Evolutionary conservation across 2,797 vertebrate species (phyloP).

Genomic region (Gymnopithys bicolor): DNA sequence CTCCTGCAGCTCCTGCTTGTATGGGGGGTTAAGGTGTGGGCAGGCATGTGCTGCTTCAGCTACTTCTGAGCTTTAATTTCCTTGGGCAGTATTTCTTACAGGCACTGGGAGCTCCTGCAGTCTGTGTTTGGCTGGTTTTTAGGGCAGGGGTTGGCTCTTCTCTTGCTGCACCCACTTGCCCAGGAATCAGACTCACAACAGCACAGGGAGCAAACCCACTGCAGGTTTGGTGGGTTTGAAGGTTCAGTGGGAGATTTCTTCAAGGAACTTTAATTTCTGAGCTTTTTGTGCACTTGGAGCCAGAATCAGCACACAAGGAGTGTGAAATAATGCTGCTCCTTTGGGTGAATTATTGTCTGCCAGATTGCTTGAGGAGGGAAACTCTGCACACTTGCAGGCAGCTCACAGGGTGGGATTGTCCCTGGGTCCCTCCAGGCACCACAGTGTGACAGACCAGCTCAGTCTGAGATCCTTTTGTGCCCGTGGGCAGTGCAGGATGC

Average conservation of each 20-base stretch:
- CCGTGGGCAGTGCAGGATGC: neutral
- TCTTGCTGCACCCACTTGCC: slow-evolving; percentile 5
- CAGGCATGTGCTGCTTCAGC: slow-evolving; percentile 54
- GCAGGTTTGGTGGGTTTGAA: neutral
- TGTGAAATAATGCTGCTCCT: neutral
- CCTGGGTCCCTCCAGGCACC: neutral
- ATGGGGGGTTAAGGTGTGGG: neutral
- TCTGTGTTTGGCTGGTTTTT: neutral
- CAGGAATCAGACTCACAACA: neutral
- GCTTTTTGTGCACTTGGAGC: neutral
- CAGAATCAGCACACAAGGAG: neutral
- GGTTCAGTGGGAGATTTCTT: neutral
- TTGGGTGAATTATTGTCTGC: neutral
- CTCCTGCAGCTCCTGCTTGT: neutral
- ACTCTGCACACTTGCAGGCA: neutral
- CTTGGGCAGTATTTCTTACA: neutral
- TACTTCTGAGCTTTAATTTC: slow-evolving; percentile 15
- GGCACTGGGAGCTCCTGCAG: slow-evolving; percentile 20
- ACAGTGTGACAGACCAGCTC: neutral
- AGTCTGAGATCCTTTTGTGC: neutral
- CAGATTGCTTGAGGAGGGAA: neutral
- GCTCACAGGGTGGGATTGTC: neutral
- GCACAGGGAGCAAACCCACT: neutral
- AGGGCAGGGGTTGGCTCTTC: neutral
- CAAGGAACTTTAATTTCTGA: neutral